A percentile compares a stretch with the other conserved stretches of the same genome.
Evolutionary conservation across 1,140 invertebrate species (phyloP).

Genomic region (Platyscapa corneri): DNA sequence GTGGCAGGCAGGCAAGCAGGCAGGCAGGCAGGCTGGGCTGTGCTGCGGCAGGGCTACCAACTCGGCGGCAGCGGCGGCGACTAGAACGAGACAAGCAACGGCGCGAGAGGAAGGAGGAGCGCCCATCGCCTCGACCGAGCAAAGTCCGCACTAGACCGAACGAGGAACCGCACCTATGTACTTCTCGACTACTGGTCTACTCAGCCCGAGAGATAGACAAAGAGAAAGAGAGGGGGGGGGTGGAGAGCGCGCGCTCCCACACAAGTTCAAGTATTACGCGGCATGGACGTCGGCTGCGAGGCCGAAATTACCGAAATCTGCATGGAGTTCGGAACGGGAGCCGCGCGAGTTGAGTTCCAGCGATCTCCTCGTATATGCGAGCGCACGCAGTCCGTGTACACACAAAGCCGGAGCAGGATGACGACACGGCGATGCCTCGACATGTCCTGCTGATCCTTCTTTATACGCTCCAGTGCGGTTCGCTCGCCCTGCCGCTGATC

Average conservation of each 20-base stretch:
- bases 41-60: constrained; percentile 71
- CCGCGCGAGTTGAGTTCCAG: neutral
- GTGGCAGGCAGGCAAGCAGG: constrained; percentile 75
- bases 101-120: constrained; percentile 54
- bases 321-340: constrained; percentile 54
- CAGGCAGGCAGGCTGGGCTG: constrained; percentile 53
- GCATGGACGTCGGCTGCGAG: constrained; percentile 63
- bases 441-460: constrained; percentile 13
- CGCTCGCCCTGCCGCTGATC: neutral
- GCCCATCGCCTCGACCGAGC: constrained; percentile 66
- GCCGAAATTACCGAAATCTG: constrained; percentile 70
- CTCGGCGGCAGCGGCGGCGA: constrained; percentile 61
- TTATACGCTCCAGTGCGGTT: neutral
- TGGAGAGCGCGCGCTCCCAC: constrained; percentile 51
- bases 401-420: neutral
- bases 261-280: constrained; percentile 66
- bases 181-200: constrained; percentile 55
- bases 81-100: constrained; percentile 30
- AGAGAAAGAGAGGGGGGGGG: constrained; percentile 14
- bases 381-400: neutral
- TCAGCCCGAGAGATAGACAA: neutral
- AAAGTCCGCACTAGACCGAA: constrained; percentile 66
- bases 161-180: constrained; percentile 40
- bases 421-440: neutral
- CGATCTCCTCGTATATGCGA: neutral